phyloP scores from a whole-genome alignment of 2,888 invertebrate species.

The Eudemis profundana region DNA sequence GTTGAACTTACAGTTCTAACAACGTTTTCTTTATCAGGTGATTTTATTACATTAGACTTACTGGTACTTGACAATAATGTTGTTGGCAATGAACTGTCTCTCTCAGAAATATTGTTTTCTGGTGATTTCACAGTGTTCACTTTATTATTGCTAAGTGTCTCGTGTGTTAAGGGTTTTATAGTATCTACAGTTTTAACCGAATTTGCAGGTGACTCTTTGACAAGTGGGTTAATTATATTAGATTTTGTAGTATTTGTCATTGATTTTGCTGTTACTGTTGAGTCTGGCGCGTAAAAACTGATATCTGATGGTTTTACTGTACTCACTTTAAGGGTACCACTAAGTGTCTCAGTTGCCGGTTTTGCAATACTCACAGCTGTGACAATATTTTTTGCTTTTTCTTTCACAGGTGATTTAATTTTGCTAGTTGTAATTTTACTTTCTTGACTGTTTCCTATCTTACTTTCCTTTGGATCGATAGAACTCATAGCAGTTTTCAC shows the following conservation, averaged over 20 bases:
- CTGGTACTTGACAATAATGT: constrained; percentile 3
- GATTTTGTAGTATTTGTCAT: neutral
- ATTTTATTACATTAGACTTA: constrained; percentile 18
- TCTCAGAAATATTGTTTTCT: neutral
- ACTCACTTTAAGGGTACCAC: neutral
- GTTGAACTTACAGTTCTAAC: neutral
- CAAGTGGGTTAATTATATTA: neutral
- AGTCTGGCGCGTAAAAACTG: neutral
- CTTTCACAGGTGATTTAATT: neutral
- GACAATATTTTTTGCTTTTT: neutral
- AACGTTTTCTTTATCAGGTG: neutral
- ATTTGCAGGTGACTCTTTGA: neutral
- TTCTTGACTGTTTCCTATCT: neutral
- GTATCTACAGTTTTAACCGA: neutral
- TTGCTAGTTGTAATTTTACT: neutral
- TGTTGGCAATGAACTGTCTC: neutral
- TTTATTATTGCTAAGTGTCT: neutral
- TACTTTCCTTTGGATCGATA: neutral
- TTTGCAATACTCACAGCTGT: constrained; percentile 6
- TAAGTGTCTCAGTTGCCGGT: neutral
- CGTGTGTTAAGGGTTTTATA: neutral
- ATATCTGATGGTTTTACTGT: neutral
- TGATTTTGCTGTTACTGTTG: neutral
- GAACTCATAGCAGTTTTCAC: neutral
- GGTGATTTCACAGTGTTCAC: neutral